Conservation (phyloP, 1,140 invertebrate species). For the Galleria mellonella region DNA sequence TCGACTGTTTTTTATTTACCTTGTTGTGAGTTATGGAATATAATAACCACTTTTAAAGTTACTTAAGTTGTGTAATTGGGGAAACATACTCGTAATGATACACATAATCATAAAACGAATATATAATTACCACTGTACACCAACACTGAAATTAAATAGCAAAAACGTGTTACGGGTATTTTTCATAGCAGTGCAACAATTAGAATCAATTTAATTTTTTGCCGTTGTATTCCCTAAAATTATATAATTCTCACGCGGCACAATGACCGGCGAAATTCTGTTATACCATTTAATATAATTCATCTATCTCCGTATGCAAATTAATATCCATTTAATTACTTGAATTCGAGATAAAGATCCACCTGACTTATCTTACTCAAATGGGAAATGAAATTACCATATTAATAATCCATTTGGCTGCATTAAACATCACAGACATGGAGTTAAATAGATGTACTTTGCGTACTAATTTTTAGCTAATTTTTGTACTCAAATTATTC, state of each 20-base stretch:
- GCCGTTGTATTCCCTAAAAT: conserved; percentile 1
- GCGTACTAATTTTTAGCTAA: no score
- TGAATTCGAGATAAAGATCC: conserved; percentile 22
- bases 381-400: conserved; percentile 28
- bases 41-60: no score
- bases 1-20: no score
- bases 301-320: conserved; percentile 38
- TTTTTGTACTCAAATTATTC: no score
- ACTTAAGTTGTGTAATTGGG: no score
- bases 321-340: conserved; percentile 50
- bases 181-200: not conserved
- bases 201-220: not conserved
- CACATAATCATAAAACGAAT: no score
- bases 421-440: no score
- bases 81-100: no score
- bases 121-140: no score
- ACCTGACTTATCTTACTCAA: conserved; percentile 10
- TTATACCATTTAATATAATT: conserved; percentile 28
- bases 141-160: not conserved
- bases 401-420: conserved; percentile 21
- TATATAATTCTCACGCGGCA: conserved; percentile 31
- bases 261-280: conserved; percentile 31
- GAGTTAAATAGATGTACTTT: no score
- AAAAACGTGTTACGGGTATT: not conserved
- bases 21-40: no score